Evolutionary conservation across 2,797 vertebrate genomes (phyloP), one percentile per base, ranked within the genome.

Genomic region (Taeniopygia guttata): DNA sequence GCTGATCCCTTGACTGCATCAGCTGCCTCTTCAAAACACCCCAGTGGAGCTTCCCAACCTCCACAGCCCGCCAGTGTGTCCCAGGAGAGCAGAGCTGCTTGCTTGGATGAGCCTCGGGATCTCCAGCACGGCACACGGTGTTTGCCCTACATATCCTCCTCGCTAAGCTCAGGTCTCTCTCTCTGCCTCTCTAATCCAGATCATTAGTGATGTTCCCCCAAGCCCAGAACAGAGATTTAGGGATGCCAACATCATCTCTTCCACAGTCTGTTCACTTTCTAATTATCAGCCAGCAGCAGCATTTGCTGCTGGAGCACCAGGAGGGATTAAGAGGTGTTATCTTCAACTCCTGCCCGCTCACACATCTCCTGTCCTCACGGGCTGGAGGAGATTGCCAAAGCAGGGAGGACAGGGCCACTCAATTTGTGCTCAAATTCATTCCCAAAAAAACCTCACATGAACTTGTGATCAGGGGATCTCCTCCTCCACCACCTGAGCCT

Each of bases 101-200:
- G 27, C n/a, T 0, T 11, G 62, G 56, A 26, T 0, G 0, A 14
- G 56, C 36, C 20, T 15, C 3, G 1, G 72, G 40, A 30, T 9
- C 60, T 32, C 64, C 8, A 25, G 40, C 55, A 9, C 4, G 0
- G 78, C 81, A 29, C 51, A 9, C 0, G 0, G 32, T 5, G 60
- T 20, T 19, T 76, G 88, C 72, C 83, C 83, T 55, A 59, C 8
- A 4, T 18, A 40, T 5, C 54, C 4, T 10, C 86, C 36, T 6
- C 2, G 0, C 3, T 2, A 18, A 43, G 6, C 11, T 58, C 25
- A 2, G 62, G 26, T 26, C n/a, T 46, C 58, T 46, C 58, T 29
- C 78, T 30, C 64, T 82, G 67, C 67, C 74, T 79, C 69, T 45
- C 58, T 52, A 72, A 91, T 75, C 54, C 60, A 58, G 16, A 82